Evolutionary conservation across 1,140 invertebrate species (phyloP), one percentile per base, ranked within the genome.

Genomic region (Nasonia vitripennis): DNA sequence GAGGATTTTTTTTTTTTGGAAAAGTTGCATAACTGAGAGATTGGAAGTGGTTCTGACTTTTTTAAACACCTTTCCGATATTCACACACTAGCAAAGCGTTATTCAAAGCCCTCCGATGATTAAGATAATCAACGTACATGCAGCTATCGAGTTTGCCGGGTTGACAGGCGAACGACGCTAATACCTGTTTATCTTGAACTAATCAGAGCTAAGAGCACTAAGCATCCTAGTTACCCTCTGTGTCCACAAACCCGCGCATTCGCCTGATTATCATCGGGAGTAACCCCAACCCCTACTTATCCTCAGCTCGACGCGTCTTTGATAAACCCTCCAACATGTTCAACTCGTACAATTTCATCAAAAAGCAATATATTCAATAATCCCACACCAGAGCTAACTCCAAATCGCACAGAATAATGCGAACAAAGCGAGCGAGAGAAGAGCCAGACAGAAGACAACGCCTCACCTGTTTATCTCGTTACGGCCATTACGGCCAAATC

Each of bases 381-480:
- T 62, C 55, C 27, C 27, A 1, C 27, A 12, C 14, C 6, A 78
- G 7, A 68, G 34, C 7, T 0, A n/a, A 62, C 55, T 3, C 48
- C 12, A 1, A 51, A 2, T 11, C 48, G 48, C 14, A 14, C 1
- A 11, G 3, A 41, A 41, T 10, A 10, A 10, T 4, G 14, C 12
- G 48, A 14, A 51, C 14, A 51, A 4, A 51, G 9, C 9, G 45
- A 48, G 27, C 27, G 3, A 48, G 9, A 2, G 75, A 62, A 62
- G 5, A 11, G 31, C 11, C 70, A 34, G 70, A 55, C 31, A 41
- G 9, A 34, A 9, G 4, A 41, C 41, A 45, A 81, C 70, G 45
- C 68, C 68, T 48, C 68, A 73, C 68, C 68, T 34, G 45, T 55
- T 81, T 68, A 81, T 81, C 78, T 81, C 78, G 67, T 81, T 81